Evolutionary conservation across 2,888 invertebrate genomes (phyloP), one percentile per base, ranked within the genome.

Genomic region (Fragum whitleyi): DNA sequence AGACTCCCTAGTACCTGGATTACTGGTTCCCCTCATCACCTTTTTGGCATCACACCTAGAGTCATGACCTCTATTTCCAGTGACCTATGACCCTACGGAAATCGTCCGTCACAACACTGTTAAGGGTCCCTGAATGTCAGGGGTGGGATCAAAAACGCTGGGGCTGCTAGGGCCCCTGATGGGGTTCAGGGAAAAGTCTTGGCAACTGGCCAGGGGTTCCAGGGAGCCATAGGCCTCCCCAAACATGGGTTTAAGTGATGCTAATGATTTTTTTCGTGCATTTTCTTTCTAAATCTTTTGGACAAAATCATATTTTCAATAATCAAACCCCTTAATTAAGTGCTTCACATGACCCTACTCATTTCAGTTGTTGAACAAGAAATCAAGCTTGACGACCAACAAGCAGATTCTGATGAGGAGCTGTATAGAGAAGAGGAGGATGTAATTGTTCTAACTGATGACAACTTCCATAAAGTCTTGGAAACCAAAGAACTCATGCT

Each of bases 391-490:
- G 47, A 47, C 14, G 67, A 32, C 55, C 23, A 36, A 11, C 21
- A 39, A 21, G 59, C 19, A 0, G 73, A 21, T 19, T 21, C 55
- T 26, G 71, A 39, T 61, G 70, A 26, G 21, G 51, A 65, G 28
- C 83, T 74, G 11, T 71, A 74, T 3, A 69, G 83, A 42, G 89
- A 90, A 62, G 94, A 94, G 77, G 93, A 94, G 51, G 94, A 93
- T 86, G 95, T 95, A 6, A 67, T 94, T 21, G 91, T 94, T 21
- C 87, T 95, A 55, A 94, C 93, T 7, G 86, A 91, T 6, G 94
- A 94, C 29, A 95, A 95, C 87, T 95, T 95, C 91, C 94, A 95
- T 68, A 91, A 93, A 1, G 92, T 92, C 76, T 89, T 95, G 32
- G 88, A 91, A 3, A 89, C 93, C 23, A 92, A 94, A 59, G 94